phyloP scores from a whole-genome alignment of 1,140 invertebrate genomes.

The Heliothis virescens region DNA sequence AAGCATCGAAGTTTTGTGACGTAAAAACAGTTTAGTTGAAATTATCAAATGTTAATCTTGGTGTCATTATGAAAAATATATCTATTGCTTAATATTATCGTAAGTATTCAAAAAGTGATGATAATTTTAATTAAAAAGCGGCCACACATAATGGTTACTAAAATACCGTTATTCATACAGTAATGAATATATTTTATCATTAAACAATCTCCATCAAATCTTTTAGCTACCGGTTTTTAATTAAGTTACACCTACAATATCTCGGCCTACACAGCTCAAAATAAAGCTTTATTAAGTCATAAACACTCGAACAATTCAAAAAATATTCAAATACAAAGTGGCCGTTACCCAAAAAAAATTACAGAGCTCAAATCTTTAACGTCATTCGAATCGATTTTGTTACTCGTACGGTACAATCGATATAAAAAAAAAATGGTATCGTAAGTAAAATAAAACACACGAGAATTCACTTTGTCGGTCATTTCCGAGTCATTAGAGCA shows the following conservation, averaged over 20 bases:
- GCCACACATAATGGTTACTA: no score
- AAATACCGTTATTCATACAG: no score
- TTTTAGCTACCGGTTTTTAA: conserved; percentile 32
- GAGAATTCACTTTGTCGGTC: conserved; percentile 60
- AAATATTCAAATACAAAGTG: conserved; percentile 39
- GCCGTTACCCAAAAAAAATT: conserved; percentile 27
- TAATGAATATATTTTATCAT: not conserved
- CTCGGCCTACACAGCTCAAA: not conserved
- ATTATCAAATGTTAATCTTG: no score
- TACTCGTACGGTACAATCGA: conserved; percentile 4
- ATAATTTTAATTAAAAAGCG: no score
- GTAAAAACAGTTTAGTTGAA: no score
- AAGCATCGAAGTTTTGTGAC: no score
- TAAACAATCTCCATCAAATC: not conserved
- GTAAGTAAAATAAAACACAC: conserved; percentile 47
- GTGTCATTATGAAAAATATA: no score
- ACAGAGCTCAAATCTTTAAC: conserved; percentile 14
- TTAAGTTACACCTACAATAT: conserved; percentile 27
- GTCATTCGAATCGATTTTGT: conserved; percentile 31
- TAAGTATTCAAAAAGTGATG: no score
- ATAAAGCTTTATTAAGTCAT: conserved; percentile 38
- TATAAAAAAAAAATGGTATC: conserved; percentile 41
- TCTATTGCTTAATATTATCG: no score
- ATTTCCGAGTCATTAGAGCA: conserved; percentile 65
- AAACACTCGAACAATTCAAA: conserved; percentile 12